phyloP scores from a whole-genome alignment of 2,888 invertebrate species.

The Adineta ricciae region DNA sequence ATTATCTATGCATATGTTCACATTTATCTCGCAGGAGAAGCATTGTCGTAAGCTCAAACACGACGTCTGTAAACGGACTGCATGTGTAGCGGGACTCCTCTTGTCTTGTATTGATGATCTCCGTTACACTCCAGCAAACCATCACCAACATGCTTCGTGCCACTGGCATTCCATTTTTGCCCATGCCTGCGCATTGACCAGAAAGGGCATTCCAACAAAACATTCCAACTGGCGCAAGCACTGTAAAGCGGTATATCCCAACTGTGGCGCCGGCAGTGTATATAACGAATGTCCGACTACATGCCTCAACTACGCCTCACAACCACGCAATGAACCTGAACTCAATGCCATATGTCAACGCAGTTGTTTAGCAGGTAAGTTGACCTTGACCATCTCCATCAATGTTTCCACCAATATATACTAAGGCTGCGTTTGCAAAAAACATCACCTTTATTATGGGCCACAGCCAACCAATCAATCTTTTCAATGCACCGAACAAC shows the following conservation, averaged over 20 bases:
- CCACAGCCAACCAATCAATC: too few relatives aligned
- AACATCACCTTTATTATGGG: neutral
- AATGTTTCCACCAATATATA: neutral
- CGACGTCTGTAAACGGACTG: neutral
- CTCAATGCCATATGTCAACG: neutral
- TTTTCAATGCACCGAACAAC: too few relatives aligned
- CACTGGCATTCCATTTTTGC: slow-evolving; percentile 6
- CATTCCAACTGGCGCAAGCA: neutral
- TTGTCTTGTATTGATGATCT: slow-evolving; percentile 16
- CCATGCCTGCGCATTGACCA: neutral
- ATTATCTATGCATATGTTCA: neutral
- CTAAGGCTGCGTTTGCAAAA: neutral
- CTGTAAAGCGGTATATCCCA: neutral
- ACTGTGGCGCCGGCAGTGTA: neutral
- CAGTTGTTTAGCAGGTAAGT: neutral
- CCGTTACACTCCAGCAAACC: neutral
- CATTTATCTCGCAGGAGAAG: neutral
- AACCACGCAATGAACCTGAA: neutral
- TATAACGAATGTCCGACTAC: neutral
- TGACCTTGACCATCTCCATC: neutral
- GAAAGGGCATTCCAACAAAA: neutral
- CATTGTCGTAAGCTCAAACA: neutral
- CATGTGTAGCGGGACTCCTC: neutral
- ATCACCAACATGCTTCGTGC: neutral
- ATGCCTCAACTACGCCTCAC: neutral